Conservation (phyloP, 2,888 invertebrate species). For the Drosophila anomalata region DNA sequence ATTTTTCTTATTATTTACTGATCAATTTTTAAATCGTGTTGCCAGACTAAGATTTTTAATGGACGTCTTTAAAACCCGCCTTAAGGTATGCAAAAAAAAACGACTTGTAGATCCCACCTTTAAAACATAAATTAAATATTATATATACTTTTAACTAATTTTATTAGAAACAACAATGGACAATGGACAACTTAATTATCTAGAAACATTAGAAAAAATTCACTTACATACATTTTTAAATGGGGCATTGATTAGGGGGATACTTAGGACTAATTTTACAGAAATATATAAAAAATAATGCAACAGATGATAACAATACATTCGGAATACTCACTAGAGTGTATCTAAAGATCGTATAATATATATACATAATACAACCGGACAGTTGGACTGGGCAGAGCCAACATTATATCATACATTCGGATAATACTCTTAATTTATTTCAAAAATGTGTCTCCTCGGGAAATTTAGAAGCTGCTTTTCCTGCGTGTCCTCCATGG, state of each 20-base stretch:
- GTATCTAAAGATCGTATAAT: conserved; percentile 35
- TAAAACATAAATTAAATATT: not conserved
- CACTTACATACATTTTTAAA: conserved; percentile 34
- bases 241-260: conserved; percentile 15
- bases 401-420: conserved; percentile 47
- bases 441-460: conserved; percentile 45
- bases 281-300: conserved; percentile 34
- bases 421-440: conserved; percentile 66
- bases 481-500: conserved; percentile 8
- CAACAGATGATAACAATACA: conserved; percentile 56
- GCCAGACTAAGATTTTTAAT: not conserved
- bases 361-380: conserved; percentile 49
- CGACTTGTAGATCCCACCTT: not conserved
- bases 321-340: conserved; percentile 40
- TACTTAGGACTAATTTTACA: conserved; percentile 48
- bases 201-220: conserved; percentile 27
- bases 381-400: conserved; percentile 19
- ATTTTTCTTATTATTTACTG: not conserved
- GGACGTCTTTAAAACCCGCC: not conserved
- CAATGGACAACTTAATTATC: conserved; percentile 34
- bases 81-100: conserved; percentile 15
- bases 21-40: not conserved
- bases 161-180: conserved; percentile 42
- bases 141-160: conserved; percentile 21
- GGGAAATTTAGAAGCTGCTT: conserved; percentile 10